phyloP scores from a whole-genome alignment of 2,888 invertebrate species.

The Romanomermis culicivorax region DNA sequence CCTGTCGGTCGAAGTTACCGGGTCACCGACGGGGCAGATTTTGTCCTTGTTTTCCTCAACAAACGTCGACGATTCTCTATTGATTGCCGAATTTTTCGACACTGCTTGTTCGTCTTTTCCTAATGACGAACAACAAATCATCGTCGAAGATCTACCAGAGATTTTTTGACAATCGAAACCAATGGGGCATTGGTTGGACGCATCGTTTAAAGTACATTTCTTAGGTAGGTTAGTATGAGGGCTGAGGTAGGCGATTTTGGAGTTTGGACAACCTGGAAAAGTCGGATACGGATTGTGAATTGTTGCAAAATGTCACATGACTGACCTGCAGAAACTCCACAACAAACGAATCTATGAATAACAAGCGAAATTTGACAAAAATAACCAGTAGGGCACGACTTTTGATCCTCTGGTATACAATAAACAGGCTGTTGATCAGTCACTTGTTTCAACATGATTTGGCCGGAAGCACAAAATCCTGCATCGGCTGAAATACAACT shows the following conservation, averaged over 20 bases:
- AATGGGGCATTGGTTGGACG: not conserved
- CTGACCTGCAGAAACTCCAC: not conserved
- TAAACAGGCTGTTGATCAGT: too few species aligned
- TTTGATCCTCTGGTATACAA: not conserved
- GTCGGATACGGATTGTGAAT: not conserved
- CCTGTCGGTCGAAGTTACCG: not conserved
- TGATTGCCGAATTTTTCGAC: not conserved
- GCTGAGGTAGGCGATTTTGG: not conserved
- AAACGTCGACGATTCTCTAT: not conserved
- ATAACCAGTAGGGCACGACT: constrained; percentile 7
- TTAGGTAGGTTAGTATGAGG: not conserved
- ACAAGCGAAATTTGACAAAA: not conserved
- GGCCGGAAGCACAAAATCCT: too few species aligned
- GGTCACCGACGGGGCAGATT: constrained; percentile 1
- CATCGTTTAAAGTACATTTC: not conserved
- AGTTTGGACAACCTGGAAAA: constrained; percentile 1
- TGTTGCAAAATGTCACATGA: not conserved
- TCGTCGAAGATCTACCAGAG: not conserved
- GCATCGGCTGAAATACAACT: too few species aligned
- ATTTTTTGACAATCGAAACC: not conserved
- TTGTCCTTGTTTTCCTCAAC: too few species aligned
- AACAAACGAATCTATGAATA: not conserved
- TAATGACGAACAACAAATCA: not conserved
- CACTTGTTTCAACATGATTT: too few species aligned
- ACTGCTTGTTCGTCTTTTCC: not conserved